Evolutionary conservation across 2,113 vertebrate species (phyloP), one percentile per base, ranked within the genome.

Genomic region (Ciconia maguari): DNA sequence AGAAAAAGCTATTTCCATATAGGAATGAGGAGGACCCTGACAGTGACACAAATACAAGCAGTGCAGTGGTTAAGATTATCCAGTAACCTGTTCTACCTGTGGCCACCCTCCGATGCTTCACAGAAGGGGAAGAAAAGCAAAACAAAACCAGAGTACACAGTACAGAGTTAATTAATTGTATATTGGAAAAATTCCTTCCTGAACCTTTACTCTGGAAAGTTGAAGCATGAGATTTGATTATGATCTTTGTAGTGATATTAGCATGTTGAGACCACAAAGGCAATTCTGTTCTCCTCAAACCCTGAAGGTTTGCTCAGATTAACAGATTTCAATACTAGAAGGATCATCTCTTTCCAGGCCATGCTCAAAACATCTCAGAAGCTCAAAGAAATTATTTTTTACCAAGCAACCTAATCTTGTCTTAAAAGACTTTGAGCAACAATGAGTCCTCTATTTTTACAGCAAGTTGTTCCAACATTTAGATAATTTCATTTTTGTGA

Each of bases 211-310:
- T 60, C 57, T 79, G 85, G 15, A 42, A 95, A 93, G 84, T 0
- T 93, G 85, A 87, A 85, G 92, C 74, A 71, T 9, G 52, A 64
- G 75, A 76, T 82, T 91, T 78, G 90, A 96, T 95, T 85, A n/a
- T 87, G 87, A 96, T 93, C 87, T 94, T 46, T 55, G 76, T 5
- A 75, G 48, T 55, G 93, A 85, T 55, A 93, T 64, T 55, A 93
- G 57, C 48, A 22, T 9, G n/a, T n/a, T 30, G 78, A 68, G 70
- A 46, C 77, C 90, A 95, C 94, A 96, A 94, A 95, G 87, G 92
- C 85, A 87, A 96, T 85, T 82, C 84, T 95, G 78, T 97, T 96
- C 69, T 94, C 72, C 87, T 82, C 51, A 9, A 85, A 42, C 48
- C 58, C 74, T 54, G 81, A 92, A 90, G 61, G 79, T 85, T 88